Conservation (phyloP, 2,113 vertebrate genomes). For the Meles meles region DNA sequence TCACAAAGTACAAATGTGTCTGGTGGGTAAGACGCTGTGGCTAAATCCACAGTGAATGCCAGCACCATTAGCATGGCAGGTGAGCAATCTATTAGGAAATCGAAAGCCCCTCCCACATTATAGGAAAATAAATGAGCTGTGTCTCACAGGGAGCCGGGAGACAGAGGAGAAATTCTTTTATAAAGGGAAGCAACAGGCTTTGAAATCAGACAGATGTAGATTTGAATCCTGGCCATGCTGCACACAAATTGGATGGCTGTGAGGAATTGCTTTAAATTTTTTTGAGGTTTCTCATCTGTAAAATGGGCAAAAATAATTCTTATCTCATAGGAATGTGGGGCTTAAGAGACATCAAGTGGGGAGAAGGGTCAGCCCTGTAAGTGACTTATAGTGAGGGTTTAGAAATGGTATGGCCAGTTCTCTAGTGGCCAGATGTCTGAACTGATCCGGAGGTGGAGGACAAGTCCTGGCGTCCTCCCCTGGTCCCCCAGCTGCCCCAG, state of each 20-base stretch:
- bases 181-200: neutral
- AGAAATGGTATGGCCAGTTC: neutral
- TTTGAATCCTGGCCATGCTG: neutral
- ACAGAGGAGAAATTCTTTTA: neutral
- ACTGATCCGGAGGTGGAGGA: neutral
- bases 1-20: slow-evolving; percentile 47
- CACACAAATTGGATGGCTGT: neutral
- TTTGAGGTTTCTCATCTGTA: neutral
- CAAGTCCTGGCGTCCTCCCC: fast-evolving
- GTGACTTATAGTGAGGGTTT: neutral
- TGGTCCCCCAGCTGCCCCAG: fast-evolving
- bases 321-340: neutral
- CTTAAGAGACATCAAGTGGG: neutral
- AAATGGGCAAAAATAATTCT: neutral
- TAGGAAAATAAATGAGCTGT: slow-evolving; percentile 49
- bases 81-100: slow-evolving; percentile 50
- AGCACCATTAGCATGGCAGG: slow-evolving; percentile 6
- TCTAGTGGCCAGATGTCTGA: neutral
- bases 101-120: slow-evolving; percentile 16
- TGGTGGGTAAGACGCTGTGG: neutral
- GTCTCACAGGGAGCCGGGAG: neutral
- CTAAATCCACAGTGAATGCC: neutral
- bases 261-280: neutral
- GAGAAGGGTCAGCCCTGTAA: neutral
- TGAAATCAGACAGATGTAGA: neutral